Evolutionary conservation across 2,888 invertebrate species (phyloP), one percentile per base, ranked within the genome.

Genomic region (Leucoma salicis): DNA sequence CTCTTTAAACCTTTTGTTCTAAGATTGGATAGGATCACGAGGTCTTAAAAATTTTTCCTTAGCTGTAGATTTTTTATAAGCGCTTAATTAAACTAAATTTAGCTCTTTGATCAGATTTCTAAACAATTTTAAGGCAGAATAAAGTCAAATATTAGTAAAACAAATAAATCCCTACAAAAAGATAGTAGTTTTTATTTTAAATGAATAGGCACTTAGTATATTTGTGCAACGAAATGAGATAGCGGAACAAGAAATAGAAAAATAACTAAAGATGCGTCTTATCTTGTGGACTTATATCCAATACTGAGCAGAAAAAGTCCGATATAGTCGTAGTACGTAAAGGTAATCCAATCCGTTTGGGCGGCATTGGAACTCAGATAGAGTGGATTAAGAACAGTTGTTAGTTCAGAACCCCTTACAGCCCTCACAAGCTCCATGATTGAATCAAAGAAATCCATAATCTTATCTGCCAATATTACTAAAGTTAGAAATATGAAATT

Each of bases 401-500:
- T 66, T 64, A 57, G 63, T 66, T 65, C 66, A 53, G 51, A 58
- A 58, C 53, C 58, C 53, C 57, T 51, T 44, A 58, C 42, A 55
- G 39, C 55, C 51, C 47, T 49, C 51, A 44, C 40, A 21, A 56
- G 50, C 53, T 46, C 42, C 35, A 40, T 62, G 57, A 67, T 65
- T 65, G 70, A 65, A 65, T 70, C 63, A 62, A 60, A 60, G 59
- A 64, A 63, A 66, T 57, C 61, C 57, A 65, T 64, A 65, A 65
- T 65, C 63, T 63, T 49, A 57, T 57, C 49, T 50, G 45, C 53
- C 42, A 52, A 57, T 44, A 52, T 54, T 49, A 55, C 53, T 47
- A 50, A 53, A 37, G 42, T 35, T 44, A 55, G 50, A 61, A 72
- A 74, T 69, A 78, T 74, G 70, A 64, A 72, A 74, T 76, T 77